These are phyloP conservation scores for Carterocephalus palaemon DNA, from an alignment of 2,888 invertebrate genomes.

Conservation along the genomic window DNA sequence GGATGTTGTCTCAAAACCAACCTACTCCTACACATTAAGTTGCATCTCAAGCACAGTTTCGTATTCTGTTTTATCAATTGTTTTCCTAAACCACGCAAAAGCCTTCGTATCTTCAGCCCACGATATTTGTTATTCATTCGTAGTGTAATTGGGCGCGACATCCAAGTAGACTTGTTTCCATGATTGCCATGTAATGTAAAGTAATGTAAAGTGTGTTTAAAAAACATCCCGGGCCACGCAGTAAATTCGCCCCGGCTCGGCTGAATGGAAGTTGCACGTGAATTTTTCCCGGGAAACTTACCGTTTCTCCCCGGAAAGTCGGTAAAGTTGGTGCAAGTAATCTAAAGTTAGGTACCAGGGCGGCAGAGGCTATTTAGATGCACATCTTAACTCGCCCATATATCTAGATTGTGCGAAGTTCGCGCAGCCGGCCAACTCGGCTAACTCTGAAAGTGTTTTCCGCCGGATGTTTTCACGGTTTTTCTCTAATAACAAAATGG, in stretches of 20 bases:
- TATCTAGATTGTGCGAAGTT: constrained; percentile 74
- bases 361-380: constrained; percentile 77
- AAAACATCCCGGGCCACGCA: constrained; percentile 55
- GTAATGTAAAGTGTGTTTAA: constrained; percentile 41
- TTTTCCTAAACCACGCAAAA: constrained; percentile 10
- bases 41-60: too few species aligned
- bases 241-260: constrained; percentile 68
- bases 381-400: constrained; percentile 77
- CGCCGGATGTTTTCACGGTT: constrained; percentile 39
- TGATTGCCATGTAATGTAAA: constrained; percentile 46
- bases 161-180: constrained; percentile 24
- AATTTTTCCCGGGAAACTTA: constrained; percentile 50
- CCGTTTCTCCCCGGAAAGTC: constrained; percentile 54
- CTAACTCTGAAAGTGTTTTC: constrained; percentile 53
- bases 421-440: constrained; percentile 37
- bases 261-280: constrained; percentile 53
- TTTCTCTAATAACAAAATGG: constrained; percentile 44
- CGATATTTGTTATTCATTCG: constrained; percentile 26
- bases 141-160: constrained; percentile 16
- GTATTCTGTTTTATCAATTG: too few species aligned
- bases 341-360: constrained; percentile 76
- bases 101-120: constrained; percentile 6
- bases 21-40: too few species aligned
- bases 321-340: constrained; percentile 75
- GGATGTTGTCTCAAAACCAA: too few species aligned